Percentiles rank a stretch among this genome's conserved stretches.
These are phyloP conservation scores for Lerema accius DNA, from an alignment of 1,140 invertebrate species.

Conservation along the genomic window DNA sequence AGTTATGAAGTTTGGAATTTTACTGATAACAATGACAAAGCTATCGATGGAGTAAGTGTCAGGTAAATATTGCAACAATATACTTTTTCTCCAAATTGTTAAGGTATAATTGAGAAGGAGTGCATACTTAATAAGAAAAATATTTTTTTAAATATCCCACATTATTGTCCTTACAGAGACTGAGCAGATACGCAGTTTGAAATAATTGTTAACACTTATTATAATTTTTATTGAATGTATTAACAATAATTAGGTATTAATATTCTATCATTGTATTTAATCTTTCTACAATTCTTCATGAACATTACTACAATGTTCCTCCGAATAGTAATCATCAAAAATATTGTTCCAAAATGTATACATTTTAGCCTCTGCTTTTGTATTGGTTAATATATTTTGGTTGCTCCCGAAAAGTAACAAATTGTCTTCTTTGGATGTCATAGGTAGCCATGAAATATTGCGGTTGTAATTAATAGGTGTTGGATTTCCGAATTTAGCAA, in stretches of 20 bases:
- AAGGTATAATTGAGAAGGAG: too few relatives aligned
- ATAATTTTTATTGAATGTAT: too few relatives aligned
- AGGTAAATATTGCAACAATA: too few relatives aligned
- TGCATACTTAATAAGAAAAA: too few relatives aligned
- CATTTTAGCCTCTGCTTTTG: slow-evolving; percentile 49
- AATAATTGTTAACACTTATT: too few relatives aligned
- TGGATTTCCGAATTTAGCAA: slow-evolving; percentile 75
- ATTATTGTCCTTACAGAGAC: too few relatives aligned
- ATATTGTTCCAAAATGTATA: slow-evolving; percentile 66
- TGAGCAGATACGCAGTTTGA: too few relatives aligned
- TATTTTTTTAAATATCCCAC: too few relatives aligned
- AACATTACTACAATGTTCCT: slow-evolving; percentile 42
- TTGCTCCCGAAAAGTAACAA: slow-evolving; percentile 52
- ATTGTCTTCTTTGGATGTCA: slow-evolving; percentile 52
- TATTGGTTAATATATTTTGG: slow-evolving; percentile 44
- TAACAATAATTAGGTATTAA: too few relatives aligned
- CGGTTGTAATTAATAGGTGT: slow-evolving; percentile 43
- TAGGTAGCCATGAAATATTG: slow-evolving; percentile 55
- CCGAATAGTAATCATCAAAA: slow-evolving; percentile 55
- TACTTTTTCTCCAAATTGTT: too few relatives aligned
- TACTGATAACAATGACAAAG: slow-evolving; percentile 71
- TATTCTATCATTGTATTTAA: too few relatives aligned
- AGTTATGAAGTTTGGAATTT: slow-evolving; percentile 54
- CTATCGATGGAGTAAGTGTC: slow-evolving; percentile 63
- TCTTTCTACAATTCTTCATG: slow-evolving; percentile 41